Conservation (phyloP, 2,113 vertebrate species). For the Prochilodus magdalenae region DNA sequence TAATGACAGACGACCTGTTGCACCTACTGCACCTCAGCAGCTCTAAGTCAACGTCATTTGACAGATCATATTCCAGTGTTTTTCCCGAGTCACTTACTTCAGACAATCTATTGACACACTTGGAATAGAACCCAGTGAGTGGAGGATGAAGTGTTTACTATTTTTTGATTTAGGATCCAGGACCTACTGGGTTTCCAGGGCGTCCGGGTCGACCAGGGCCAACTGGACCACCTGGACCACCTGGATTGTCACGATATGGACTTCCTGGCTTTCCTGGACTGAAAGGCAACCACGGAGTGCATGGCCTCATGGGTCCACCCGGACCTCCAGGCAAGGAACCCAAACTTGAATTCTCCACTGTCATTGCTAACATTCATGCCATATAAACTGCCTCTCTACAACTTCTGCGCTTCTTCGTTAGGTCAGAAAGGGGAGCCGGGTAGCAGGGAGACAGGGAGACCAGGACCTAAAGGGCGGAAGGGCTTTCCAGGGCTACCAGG, state of each 20-base stretch:
- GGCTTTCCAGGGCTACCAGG: constrained; percentile 57
- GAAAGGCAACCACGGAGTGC: constrained; percentile 54
- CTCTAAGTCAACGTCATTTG: no score
- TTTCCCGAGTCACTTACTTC: no score
- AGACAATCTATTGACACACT: no score
- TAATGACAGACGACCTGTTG: no score
- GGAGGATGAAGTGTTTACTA: no score
- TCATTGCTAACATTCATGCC: not conserved
- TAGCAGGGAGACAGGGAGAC: constrained; percentile 38
- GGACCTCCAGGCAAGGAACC: constrained; percentile 66
- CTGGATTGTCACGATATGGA: constrained; percentile 49
- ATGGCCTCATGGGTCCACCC: constrained; percentile 53
- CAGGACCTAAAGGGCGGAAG: constrained; percentile 2
- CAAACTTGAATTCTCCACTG: not conserved
- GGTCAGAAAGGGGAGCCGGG: constrained; percentile 66
- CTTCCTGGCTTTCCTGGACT: constrained; percentile 62
- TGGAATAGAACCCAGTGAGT: no score
- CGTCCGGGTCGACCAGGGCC: constrained; percentile 33
- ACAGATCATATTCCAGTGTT: no score
- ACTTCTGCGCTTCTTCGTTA: constrained; percentile 28
- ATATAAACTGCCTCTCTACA: not conserved
- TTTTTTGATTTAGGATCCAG: constrained; percentile 7
- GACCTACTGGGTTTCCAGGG: constrained; percentile 56
- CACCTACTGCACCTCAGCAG: no score
- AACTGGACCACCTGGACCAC: constrained; percentile 2